Conservation (phyloP, 2,888 invertebrate genomes). For the Hoplodrina ambigua region DNA sequence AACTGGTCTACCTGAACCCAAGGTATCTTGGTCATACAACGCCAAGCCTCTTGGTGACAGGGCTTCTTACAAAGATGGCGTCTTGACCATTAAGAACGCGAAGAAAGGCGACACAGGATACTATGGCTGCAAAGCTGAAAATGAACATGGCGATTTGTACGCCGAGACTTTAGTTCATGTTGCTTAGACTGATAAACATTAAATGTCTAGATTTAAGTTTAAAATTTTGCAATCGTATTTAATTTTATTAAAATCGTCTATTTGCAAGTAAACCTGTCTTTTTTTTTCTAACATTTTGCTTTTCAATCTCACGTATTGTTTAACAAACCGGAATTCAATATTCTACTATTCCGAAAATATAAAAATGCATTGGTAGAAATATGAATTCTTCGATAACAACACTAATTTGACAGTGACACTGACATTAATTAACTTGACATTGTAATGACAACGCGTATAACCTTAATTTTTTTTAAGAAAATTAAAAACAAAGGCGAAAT, state of each 20-base stretch:
- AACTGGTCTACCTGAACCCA: constrained; percentile 71
- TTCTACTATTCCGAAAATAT: not conserved
- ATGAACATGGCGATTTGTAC: constrained; percentile 74
- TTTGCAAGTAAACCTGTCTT: not conserved
- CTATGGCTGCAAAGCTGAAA: constrained; percentile 79
- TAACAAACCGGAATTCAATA: not conserved
- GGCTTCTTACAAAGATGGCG: constrained; percentile 63
- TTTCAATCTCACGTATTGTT: too few relatives aligned
- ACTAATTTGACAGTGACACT: constrained; percentile 31
- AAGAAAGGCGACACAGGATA: constrained; percentile 77
- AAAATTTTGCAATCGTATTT: constrained; percentile 10
- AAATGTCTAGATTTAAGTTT: constrained; percentile 26
- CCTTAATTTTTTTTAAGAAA: constrained; percentile 57
- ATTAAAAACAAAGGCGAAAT: constrained; percentile 65
- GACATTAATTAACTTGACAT: constrained; percentile 41
- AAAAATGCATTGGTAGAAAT: not conserved
- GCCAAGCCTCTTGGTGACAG: constrained; percentile 66
- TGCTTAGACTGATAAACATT: constrained; percentile 38
- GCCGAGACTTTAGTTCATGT: constrained; percentile 69
- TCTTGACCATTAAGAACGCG: constrained; percentile 74
- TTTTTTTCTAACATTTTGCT: not conserved
- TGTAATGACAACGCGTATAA: constrained; percentile 75
- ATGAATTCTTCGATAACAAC: not conserved
- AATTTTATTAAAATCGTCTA: constrained; percentile 18
- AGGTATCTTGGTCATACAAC: constrained; percentile 76